Evolutionary conservation across 2,797 vertebrate genomes (phyloP).

Genomic region (Urosaurus nigricauda): DNA sequence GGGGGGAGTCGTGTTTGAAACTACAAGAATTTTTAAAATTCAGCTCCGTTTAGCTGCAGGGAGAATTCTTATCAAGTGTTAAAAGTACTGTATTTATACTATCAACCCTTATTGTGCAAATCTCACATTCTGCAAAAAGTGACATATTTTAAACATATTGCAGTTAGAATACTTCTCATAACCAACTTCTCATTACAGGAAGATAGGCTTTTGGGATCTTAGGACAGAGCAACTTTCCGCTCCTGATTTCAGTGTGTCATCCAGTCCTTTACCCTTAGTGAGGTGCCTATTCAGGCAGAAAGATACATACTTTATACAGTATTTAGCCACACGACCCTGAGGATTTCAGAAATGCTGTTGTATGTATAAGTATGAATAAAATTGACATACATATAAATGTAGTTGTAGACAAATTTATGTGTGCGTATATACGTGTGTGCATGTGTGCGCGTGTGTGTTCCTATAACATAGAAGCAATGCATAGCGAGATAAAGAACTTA

Average conservation of each 20-base stretch:
- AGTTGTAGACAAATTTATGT: neutral
- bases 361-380: neutral
- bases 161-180: no score
- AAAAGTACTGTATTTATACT: neutral
- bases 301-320: neutral
- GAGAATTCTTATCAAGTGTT: neutral
- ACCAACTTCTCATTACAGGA: neutral
- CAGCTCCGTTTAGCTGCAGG: neutral
- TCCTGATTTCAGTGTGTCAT: neutral
- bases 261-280: neutral
- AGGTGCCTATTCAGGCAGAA: neutral
- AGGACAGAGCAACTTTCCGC: neutral
- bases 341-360: neutral
- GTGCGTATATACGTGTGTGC: neutral
- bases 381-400: neutral
- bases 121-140: neutral
- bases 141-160: neutral
- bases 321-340: neutral
- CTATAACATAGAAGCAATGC: neutral
- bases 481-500: neutral
- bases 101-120: neutral
- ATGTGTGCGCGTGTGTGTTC: no score
- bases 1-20: neutral
- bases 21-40: constrained; percentile 15
- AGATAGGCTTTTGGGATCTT: neutral